These are phyloP conservation scores for Bombus sibiricus DNA, from an alignment of 1,140 invertebrate genomes.

Conservation along the genomic window DNA sequence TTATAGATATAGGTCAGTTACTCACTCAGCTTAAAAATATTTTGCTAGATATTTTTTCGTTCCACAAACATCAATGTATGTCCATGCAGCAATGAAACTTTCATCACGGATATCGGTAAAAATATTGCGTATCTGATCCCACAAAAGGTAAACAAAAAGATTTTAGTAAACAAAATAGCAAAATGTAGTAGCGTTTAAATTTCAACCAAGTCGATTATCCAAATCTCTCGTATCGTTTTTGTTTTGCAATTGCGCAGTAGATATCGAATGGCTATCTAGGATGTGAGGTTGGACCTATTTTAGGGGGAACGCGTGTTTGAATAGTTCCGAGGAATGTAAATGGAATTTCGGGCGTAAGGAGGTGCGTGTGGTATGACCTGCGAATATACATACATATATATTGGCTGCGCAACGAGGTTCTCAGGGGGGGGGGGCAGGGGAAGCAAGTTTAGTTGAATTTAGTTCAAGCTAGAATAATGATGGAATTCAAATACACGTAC, in stretches of 20 bases:
- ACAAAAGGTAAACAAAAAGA: too few species aligned
- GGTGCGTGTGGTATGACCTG: constrained; percentile 12
- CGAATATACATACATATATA: not conserved
- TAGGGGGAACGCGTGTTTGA: not conserved
- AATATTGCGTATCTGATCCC: too few species aligned
- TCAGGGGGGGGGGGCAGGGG: rapidly evolving
- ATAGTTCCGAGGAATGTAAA: constrained; percentile 14
- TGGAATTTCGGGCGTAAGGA: constrained; percentile 19
- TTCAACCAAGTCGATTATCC: too few species aligned
- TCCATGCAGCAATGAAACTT: too few species aligned
- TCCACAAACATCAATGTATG: too few species aligned
- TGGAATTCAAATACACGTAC: not conserved
- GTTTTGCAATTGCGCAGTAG: not conserved
- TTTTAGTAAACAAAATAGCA: too few species aligned
- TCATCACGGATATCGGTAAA: too few species aligned
- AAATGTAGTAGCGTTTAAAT: too few species aligned
- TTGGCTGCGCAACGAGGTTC: not conserved
- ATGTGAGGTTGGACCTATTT: not conserved
- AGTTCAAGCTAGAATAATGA: not conserved
- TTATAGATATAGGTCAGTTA: too few species aligned
- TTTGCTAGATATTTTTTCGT: too few species aligned
- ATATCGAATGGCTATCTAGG: not conserved
- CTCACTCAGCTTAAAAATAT: too few species aligned
- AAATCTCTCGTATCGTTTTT: not conserved
- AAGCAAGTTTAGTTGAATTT: not conserved